Evolutionary conservation across 2,888 invertebrate genomes (phyloP).

Genomic region (Morinoia aosen): DNA sequence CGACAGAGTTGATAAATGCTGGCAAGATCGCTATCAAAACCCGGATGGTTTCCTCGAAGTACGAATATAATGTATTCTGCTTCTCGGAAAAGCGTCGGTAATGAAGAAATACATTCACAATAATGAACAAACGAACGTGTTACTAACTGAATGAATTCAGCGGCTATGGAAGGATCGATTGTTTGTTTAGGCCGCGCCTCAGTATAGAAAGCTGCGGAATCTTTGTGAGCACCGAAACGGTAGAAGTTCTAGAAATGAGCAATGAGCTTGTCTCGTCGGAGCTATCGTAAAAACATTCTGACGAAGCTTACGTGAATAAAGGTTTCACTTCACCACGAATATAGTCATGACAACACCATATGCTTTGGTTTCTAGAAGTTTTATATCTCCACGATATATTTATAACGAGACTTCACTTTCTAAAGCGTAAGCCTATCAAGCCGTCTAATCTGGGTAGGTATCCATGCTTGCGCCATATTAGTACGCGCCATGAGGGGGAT

Average conservation of each 20-base stretch:
- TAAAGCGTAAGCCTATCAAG: conserved; percentile 34
- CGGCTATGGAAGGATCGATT: background rate
- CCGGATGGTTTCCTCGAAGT: background rate
- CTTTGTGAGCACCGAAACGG: background rate
- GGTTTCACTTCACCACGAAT: background rate
- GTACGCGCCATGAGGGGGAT: conserved; percentile 20
- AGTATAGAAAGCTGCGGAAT: background rate
- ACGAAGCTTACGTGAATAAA: background rate
- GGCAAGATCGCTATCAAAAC: background rate
- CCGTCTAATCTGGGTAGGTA: conserved; percentile 48
- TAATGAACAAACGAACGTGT: background rate
- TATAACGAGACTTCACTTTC: conserved; percentile 23
- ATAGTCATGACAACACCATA: background rate
- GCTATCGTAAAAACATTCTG: background rate
- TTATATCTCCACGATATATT: background rate
- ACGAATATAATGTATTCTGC: background rate
- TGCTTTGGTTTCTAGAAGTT: background rate
- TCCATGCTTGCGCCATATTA: conserved; percentile 52
- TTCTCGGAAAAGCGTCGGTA: background rate
- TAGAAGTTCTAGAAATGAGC: background rate
- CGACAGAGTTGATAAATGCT: background rate
- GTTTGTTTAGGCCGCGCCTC: background rate
- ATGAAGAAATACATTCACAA: background rate
- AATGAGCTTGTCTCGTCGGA: background rate
- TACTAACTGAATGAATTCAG: background rate